Evolutionary conservation across 2,113 vertebrate species (phyloP).

Genomic region (Theropithecus gelada): DNA sequence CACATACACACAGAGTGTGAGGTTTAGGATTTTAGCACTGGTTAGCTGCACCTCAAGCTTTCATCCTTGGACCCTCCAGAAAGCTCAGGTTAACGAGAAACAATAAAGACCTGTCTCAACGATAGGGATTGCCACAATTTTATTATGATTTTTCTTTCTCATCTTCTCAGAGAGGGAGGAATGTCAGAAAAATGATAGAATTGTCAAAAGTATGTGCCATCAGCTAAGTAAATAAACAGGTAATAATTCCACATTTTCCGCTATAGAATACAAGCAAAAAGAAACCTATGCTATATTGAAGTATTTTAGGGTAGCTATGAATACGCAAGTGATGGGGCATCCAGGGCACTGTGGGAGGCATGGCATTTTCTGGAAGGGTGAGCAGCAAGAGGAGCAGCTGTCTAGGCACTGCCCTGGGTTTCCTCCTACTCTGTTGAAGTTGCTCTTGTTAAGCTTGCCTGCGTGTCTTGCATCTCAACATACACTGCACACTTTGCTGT

Average conservation of each 20-base stretch:
- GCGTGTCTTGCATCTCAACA: not conserved
- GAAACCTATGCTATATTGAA: not conserved
- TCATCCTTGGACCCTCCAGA: not conserved
- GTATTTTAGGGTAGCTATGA: not conserved
- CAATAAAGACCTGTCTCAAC: not conserved
- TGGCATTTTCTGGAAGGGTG: not conserved
- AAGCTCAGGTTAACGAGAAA: slow-evolving; percentile 16
- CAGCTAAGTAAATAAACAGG: not conserved
- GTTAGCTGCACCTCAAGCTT: not conserved
- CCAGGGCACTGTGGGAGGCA: not conserved
- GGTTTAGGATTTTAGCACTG: not conserved
- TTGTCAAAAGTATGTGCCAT: not conserved
- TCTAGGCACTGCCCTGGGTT: not conserved
- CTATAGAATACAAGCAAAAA: not conserved
- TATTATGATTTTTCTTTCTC: not conserved
- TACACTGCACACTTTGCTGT: not conserved
- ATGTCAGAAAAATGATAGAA: not conserved
- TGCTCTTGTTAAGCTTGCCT: not conserved
- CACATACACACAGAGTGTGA: not conserved
- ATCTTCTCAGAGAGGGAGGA: slow-evolving; percentile 19
- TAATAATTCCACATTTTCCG: not conserved
- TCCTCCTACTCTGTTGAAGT: not conserved
- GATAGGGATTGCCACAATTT: not conserved
- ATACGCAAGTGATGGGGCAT: not conserved
- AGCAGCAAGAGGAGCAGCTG: not conserved